Percentiles rank a stretch among this genome's conserved stretches.
These are phyloP conservation scores for Ischnura elegans DNA, from an alignment of 2,888 invertebrate species.

Conservation along the genomic window DNA sequence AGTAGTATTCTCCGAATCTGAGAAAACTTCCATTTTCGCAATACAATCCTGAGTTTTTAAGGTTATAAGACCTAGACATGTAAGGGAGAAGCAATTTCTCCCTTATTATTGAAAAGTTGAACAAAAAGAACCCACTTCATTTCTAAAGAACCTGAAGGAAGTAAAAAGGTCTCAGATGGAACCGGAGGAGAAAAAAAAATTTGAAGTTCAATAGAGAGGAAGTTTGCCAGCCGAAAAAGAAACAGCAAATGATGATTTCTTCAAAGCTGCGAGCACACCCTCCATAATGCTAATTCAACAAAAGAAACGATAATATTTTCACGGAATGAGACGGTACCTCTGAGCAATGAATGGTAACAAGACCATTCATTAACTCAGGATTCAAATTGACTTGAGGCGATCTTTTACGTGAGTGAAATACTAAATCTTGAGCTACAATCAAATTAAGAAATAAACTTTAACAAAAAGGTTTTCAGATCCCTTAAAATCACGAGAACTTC, in stretches of 20 bases:
- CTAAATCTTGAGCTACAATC: too few relatives aligned
- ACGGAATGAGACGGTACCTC: neutral
- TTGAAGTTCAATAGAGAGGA: neutral
- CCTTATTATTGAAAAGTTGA: conserved; percentile 15
- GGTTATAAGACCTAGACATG: neutral
- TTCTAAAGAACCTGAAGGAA: neutral
- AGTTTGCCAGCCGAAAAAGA: neutral
- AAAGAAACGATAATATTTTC: conserved; percentile 2
- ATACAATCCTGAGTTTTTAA: neutral
- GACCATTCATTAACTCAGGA: too few relatives aligned
- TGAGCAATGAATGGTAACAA: neutral
- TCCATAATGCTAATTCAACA: neutral
- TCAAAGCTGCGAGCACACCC: neutral
- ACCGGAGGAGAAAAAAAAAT: neutral
- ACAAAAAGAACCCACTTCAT: neutral
- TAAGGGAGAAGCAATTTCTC: neutral
- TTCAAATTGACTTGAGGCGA: too few relatives aligned
- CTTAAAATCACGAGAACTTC: too few relatives aligned
- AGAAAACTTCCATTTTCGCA: neutral
- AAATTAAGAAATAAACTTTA: too few relatives aligned
- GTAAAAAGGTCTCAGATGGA: neutral
- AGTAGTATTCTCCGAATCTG: neutral
- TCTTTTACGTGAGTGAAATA: too few relatives aligned
- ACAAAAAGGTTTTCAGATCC: too few relatives aligned
- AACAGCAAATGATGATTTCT: neutral